phyloP scores from a whole-genome alignment of 2,113 vertebrate genomes.

The Sturnus vulgaris region DNA sequence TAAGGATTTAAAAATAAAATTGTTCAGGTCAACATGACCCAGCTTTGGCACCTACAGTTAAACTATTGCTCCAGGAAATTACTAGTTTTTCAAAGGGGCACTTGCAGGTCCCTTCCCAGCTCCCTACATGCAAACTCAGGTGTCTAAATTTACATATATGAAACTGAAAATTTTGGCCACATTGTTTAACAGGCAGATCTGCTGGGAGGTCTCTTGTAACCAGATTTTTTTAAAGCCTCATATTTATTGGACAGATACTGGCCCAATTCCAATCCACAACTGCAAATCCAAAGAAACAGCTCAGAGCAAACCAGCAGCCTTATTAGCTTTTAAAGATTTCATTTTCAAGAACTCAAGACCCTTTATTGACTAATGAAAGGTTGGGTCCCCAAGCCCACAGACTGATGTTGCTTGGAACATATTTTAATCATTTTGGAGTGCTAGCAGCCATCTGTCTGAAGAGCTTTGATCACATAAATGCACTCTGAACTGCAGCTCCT shows the following conservation, averaged over 20 bases:
- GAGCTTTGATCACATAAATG: slow-evolving; percentile 24
- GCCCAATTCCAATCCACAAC: slow-evolving; percentile 45
- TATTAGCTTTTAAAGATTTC: slow-evolving; percentile 67
- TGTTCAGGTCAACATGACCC: background rate
- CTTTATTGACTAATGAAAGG: slow-evolving; percentile 68
- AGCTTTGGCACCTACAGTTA: background rate
- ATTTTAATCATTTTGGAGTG: slow-evolving; percentile 63
- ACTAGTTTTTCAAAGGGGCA: background rate
- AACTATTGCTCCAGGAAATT: background rate
- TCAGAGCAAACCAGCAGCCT: slow-evolving; percentile 49
- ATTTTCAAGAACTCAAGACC: slow-evolving; percentile 62
- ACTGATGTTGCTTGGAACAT: slow-evolving; percentile 59
- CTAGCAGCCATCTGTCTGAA: slow-evolving; percentile 58
- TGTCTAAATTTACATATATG: background rate
- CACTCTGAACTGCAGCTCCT: slow-evolving; percentile 47
- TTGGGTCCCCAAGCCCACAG: slow-evolving; percentile 59
- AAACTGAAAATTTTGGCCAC: background rate
- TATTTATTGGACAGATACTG: slow-evolving; percentile 54
- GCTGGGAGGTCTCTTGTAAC: slow-evolving; percentile 2
- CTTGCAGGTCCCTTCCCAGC: background rate
- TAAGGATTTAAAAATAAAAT: background rate
- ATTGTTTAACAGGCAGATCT: slow-evolving; percentile 1
- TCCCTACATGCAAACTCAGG: background rate
- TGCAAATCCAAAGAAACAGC: slow-evolving; percentile 47
- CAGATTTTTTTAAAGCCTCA: slow-evolving; percentile 11